phyloP scores from a whole-genome alignment of 2,888 invertebrate genomes.

The Drosophila differens region DNA sequence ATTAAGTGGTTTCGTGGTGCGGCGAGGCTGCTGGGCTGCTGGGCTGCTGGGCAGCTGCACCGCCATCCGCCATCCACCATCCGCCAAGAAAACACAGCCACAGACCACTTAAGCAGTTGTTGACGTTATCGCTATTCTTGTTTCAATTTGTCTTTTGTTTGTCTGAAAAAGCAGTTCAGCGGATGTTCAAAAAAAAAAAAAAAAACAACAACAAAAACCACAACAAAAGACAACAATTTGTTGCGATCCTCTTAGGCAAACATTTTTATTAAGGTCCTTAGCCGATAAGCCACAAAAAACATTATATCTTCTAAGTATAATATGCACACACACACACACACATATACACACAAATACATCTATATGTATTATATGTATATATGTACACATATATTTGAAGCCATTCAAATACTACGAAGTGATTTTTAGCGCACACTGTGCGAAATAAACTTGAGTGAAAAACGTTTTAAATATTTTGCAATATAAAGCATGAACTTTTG shows the following conservation, averaged over 20 bases:
- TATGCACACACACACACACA: background rate
- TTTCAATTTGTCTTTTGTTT: constrained; percentile 56
- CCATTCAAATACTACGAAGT: constrained; percentile 16
- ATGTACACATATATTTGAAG: background rate
- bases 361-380: background rate
- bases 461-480: background rate
- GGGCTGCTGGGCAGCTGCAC: constrained; percentile 5
- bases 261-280: constrained; percentile 45
- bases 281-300: constrained; percentile 36
- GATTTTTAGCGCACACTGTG: constrained; percentile 25
- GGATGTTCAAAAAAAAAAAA: constrained; percentile 3
- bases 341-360: background rate
- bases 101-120: constrained; percentile 16
- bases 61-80: constrained; percentile 10
- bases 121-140: constrained; percentile 48
- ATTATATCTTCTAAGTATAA: constrained; percentile 22
- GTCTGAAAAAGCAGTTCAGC: constrained; percentile 3
- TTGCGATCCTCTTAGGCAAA: constrained; percentile 27
- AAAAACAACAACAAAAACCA: background rate
- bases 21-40: constrained; percentile 2
- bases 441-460: constrained; percentile 5
- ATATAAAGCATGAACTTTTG: background rate
- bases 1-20: constrained; percentile 32
- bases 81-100: background rate
- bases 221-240: constrained; percentile 31